Base-by-base conservation (phyloP, 2,797 vertebrate genomes). In the Erethizon dorsatum region DNA sequence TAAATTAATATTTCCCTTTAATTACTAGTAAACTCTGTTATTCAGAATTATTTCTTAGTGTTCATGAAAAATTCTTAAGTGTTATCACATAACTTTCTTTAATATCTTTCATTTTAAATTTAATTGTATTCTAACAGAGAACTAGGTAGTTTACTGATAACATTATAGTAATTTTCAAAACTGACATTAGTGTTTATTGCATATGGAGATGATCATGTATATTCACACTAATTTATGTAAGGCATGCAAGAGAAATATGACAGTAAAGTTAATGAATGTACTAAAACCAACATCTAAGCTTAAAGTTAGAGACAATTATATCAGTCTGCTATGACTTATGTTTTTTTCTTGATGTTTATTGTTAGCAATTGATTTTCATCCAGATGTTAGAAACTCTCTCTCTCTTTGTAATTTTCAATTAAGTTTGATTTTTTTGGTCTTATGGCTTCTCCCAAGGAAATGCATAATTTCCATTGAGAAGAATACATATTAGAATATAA, bases 291-390 rank as follows among this genome's bases (percentile, higher is more conserved):
- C 56, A 88, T 79, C 78, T 86, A 95, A 90, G 24, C n/a, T 95
- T 92, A 88, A 52, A 78, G 73, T 94, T 95, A 87, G 57, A 96
- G 10, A 26, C 78, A 97, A 61, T 97, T 95, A 91, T 50, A 78
- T 91, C 52, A 37, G 67, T 71, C 45, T 65, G 6, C 37, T 79
- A 75, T 97, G 89, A 95, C 96, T 97, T 96, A 95, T 80, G 37
- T 31, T 75, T 91, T n/a, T 79, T 18, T 95, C 37, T 88, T 93
- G n/a, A 59, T 96, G 77, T 96, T 97, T 96, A 96, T 80, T 79
- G 67, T 45, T 57, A 97, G 73, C 56, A 61, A 85, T 91, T 90
- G 73, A 96, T 96, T 96, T 86, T 95, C 65, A 94, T 88, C 83
- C 94, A 96, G 79, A 96, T 95, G 93, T 95, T 96, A 54, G 96